Conservation (phyloP, 2,888 invertebrate species). For the Polietes domitor region DNA sequence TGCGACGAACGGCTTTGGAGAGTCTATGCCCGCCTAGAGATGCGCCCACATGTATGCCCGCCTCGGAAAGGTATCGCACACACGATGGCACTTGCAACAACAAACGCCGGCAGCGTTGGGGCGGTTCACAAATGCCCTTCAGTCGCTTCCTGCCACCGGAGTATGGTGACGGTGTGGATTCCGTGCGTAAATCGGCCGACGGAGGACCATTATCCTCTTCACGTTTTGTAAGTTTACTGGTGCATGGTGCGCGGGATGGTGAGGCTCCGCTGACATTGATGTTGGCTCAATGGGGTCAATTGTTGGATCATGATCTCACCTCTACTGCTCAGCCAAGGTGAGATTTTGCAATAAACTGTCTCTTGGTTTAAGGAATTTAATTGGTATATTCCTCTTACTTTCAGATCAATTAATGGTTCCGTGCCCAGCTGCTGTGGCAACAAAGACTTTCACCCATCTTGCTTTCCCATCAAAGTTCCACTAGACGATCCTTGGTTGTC, state of each 20-base stretch:
- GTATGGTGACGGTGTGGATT: conserved; percentile 88
- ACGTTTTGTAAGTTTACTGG: conserved; percentile 86
- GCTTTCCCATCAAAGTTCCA: conserved; percentile 90
- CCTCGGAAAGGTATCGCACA: conserved; percentile 89
- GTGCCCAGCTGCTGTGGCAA: conserved; percentile 88
- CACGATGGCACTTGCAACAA: conserved; percentile 96
- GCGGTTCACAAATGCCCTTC: conserved; percentile 91
- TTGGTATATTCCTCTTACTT: neutral
- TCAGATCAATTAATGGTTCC: conserved; percentile 86
- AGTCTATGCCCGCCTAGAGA: conserved; percentile 85
- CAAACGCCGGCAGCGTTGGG: conserved; percentile 88
- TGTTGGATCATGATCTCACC: conserved; percentile 93
- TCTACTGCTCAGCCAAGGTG: conserved; percentile 88
- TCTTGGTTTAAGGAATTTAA: neutral
- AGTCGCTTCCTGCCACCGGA: conserved; percentile 90
- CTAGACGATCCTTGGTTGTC: conserved; percentile 88
- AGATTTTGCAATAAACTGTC: conserved; percentile 36
- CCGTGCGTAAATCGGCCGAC: conserved; percentile 82
- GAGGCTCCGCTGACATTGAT: conserved; percentile 88
- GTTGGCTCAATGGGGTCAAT: conserved; percentile 96
- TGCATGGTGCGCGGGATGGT: conserved; percentile 85
- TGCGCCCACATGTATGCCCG: conserved; percentile 86
- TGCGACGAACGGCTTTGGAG: conserved; percentile 79
- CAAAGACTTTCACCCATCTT: conserved; percentile 89
- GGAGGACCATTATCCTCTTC: conserved; percentile 88